Conservation (phyloP, 2,113 vertebrate genomes). For the Colinus virginianus region DNA sequence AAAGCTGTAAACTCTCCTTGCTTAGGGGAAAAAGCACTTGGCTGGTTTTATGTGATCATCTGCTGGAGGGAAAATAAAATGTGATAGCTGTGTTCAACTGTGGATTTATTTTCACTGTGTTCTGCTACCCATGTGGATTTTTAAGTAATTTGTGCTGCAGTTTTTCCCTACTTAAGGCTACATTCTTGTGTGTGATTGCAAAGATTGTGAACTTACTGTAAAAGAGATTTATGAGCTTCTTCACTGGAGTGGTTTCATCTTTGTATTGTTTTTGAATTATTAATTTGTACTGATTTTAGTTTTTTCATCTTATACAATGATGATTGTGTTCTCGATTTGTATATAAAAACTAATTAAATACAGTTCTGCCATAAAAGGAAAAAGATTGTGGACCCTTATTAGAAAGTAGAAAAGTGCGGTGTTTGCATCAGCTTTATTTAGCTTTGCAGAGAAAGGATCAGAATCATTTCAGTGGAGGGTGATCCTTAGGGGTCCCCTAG, state of each 20-base stretch:
- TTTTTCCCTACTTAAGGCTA: not conserved
- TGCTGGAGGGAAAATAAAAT: not conserved
- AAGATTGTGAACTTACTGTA: not conserved
- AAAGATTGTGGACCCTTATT: not conserved
- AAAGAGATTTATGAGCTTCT: not conserved
- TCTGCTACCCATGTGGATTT: not conserved
- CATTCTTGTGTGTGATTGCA: not conserved
- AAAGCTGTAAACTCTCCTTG: not conserved
- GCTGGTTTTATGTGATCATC: not conserved
- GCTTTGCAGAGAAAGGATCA: not conserved
- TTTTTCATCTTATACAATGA: not conserved
- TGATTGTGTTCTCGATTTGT: not conserved
- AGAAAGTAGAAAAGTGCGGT: not conserved
- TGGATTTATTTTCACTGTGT: conserved; percentile 6
- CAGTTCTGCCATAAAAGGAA: not conserved
- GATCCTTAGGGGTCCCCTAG: too few species aligned
- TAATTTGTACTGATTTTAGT: not conserved
- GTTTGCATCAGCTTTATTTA: not conserved
- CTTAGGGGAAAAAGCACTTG: not conserved
- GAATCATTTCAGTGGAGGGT: too few species aligned
- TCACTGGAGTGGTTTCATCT: not conserved
- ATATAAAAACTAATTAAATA: conserved; percentile 48
- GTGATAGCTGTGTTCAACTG: conserved; percentile 13
- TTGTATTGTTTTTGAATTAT: not conserved
- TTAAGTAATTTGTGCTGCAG: not conserved